phyloP scores from a whole-genome alignment of 2,113 vertebrate genomes.

The Bagarius yarrelli region DNA sequence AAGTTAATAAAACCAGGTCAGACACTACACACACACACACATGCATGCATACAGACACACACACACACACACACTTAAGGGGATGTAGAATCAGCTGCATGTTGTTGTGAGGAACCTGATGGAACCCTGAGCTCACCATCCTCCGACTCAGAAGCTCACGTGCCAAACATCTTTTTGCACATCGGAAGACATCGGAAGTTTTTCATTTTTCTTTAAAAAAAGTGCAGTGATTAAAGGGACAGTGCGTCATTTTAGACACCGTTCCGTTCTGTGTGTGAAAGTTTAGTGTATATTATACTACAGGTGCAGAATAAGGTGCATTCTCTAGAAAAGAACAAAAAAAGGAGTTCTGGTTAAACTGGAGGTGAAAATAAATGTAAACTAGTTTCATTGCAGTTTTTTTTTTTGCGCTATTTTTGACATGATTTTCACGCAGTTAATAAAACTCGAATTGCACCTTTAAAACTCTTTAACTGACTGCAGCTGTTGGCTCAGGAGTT shows the following conservation, averaged over 20 bases:
- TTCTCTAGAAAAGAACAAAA: neutral
- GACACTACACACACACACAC: neutral
- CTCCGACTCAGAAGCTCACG: neutral
- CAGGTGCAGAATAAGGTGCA: neutral
- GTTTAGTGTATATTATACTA: neutral
- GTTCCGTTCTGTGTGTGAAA: too few species aligned
- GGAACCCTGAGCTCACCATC: neutral
- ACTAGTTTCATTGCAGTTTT: neutral
- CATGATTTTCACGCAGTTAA: too few species aligned
- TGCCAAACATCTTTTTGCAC: too few species aligned
- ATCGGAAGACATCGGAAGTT: too few species aligned
- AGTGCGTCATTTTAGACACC: neutral
- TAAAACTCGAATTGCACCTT: neutral
- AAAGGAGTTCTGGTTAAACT: neutral
- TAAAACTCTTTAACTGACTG: slow-evolving; percentile 82
- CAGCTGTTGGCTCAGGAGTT: slow-evolving; percentile 96
- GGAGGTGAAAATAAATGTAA: neutral
- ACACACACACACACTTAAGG: neutral
- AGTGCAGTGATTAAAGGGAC: too few species aligned
- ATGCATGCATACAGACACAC: neutral
- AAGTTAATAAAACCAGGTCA: neutral
- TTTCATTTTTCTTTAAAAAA: too few species aligned
- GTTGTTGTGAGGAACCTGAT: neutral
- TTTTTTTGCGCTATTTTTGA: neutral
- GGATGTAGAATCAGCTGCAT: neutral